These are phyloP conservation scores for Tenthredo livida DNA, from an alignment of 2,888 invertebrate species.

Conservation along the genomic window DNA sequence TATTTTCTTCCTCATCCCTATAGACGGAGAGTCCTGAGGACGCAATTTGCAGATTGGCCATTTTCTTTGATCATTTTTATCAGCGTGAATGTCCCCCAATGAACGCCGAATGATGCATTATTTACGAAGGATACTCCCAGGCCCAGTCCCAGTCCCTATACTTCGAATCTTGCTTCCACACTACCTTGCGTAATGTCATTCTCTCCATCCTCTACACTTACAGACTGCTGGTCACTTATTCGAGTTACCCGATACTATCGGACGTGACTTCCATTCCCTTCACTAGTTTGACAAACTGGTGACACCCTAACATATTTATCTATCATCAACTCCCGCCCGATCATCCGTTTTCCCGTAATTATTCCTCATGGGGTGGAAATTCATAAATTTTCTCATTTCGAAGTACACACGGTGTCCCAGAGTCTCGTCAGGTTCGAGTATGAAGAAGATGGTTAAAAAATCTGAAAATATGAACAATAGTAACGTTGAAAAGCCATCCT, in stretches of 20 bases:
- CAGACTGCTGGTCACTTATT: slow-evolving; percentile 43
- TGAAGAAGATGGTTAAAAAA: too few species aligned
- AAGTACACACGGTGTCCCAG: too few species aligned
- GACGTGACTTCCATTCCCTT: slow-evolving; percentile 19
- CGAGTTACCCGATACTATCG: slow-evolving; percentile 26
- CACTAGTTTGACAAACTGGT: background rate
- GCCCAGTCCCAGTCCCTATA: background rate
- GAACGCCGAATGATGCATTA: slow-evolving; percentile 41
- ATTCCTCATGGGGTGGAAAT: background rate
- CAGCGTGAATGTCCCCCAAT: background rate
- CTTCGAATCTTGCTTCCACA: background rate
- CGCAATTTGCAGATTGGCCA: slow-evolving; percentile 45
- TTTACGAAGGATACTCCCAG: slow-evolving; percentile 37
- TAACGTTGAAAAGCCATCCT: background rate
- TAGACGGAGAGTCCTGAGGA: background rate
- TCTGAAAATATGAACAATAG: background rate
- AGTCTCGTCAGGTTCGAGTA: too few species aligned
- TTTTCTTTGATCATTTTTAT: slow-evolving; percentile 49
- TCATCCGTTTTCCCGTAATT: background rate
- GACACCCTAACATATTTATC: background rate
- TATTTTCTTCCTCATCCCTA: background rate
- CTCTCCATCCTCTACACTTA: background rate
- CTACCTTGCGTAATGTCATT: background rate
- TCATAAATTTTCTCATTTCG: too few species aligned
- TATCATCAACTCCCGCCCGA: background rate